These are phyloP conservation scores for Tinamus guttatus DNA, from an alignment of 2,113 vertebrate species.

Conservation along the genomic window DNA sequence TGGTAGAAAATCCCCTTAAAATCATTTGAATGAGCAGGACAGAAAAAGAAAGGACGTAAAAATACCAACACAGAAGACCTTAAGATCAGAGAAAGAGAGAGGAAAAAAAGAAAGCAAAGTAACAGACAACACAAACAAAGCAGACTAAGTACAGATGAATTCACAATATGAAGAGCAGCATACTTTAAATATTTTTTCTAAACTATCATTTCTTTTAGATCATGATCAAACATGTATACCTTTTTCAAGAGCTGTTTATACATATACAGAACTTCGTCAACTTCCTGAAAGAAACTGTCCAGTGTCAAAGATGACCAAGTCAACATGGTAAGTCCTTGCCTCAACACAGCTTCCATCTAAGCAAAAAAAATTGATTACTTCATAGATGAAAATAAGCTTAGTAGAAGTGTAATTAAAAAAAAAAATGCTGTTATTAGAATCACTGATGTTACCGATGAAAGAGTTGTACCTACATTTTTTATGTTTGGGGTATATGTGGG, in stretches of 20 bases:
- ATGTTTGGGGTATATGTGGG: background rate
- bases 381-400: background rate
- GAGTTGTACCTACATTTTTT: background rate
- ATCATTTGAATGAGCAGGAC: background rate
- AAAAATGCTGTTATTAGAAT: background rate
- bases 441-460: background rate
- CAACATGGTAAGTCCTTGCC: slow-evolving; percentile 81
- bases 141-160: background rate
- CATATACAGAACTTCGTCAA: slow-evolving; percentile 76
- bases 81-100: background rate
- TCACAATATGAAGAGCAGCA: background rate
- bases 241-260: slow-evolving; percentile 82
- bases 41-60: background rate
- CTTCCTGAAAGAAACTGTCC: slow-evolving; percentile 83
- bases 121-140: background rate
- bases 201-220: background rate
- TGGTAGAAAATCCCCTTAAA: background rate
- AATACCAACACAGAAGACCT: background rate
- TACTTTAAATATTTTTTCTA: background rate
- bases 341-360: slow-evolving; percentile 83
- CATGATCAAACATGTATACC: slow-evolving; percentile 65
- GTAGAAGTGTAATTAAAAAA: background rate
- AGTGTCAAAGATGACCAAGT: slow-evolving; percentile 86
- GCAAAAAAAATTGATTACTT: background rate
- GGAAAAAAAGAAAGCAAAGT: no score